Conservation (phyloP, 2,888 invertebrate genomes). For the Empis livida region DNA sequence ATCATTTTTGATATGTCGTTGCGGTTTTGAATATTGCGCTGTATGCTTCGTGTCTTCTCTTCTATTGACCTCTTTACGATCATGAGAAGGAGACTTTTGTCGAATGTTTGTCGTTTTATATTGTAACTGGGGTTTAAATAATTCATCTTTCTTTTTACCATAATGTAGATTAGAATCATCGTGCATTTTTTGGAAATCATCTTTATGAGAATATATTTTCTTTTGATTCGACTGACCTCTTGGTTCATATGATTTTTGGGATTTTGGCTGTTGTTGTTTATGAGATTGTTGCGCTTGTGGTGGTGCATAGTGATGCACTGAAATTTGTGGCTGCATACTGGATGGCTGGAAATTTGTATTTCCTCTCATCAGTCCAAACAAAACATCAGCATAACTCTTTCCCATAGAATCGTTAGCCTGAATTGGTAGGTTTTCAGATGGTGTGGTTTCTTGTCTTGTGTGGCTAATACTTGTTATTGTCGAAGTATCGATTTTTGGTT, state of each 20-base stretch:
- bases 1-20: too few species aligned
- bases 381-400: conserved; percentile 31
- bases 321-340: conserved; percentile 30
- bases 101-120: conserved; percentile 15
- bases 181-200: conserved; percentile 12
- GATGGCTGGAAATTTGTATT: conserved; percentile 41
- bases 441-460: background rate
- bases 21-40: too few species aligned
- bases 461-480: conserved; percentile 46
- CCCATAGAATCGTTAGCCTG: conserved; percentile 12
- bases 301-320: conserved; percentile 19
- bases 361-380: conserved; percentile 20
- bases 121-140: background rate
- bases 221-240: conserved; percentile 27
- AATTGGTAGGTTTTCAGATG: conserved; percentile 4
- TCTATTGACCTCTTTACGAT: conserved; percentile 18
- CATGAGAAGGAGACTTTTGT: conserved; percentile 26
- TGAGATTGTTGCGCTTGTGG: conserved; percentile 16
- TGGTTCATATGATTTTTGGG: background rate
- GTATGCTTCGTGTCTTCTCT: conserved; percentile 16
- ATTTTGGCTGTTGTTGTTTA: conserved; percentile 11
- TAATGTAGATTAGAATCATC: conserved; percentile 3
- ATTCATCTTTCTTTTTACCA: conserved; percentile 10
- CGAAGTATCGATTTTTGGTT: too few species aligned
- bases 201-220: conserved; percentile 14